A percentile compares a stretch with the other conserved stretches of the same genome.
These are phyloP conservation scores for Melanaphis sacchari DNA, from an alignment of 1,140 invertebrate species.

Conservation along the genomic window DNA sequence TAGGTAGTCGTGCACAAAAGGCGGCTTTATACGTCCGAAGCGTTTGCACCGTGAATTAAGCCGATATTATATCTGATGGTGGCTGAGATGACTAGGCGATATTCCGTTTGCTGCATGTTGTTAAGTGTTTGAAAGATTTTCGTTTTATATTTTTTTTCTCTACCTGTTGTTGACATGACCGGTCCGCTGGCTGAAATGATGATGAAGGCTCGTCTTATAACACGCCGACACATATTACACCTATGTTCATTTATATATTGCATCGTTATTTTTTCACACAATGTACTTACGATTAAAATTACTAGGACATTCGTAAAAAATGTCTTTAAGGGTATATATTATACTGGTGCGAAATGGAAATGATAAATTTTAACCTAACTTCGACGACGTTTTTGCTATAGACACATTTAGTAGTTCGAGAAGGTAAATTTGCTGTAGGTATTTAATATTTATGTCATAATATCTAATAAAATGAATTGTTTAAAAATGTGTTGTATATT, in stretches of 20 bases:
- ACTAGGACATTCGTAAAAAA: background rate
- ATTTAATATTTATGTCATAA: no score
- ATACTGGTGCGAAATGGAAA: background rate
- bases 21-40: conserved; percentile 44
- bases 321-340: background rate
- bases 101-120: conserved; percentile 51
- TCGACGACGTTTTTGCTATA: background rate
- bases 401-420: no score
- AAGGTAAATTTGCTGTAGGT: no score
- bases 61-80: conserved; percentile 58
- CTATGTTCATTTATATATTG: conserved; percentile 46
- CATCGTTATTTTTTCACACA: conserved; percentile 39
- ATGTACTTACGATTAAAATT: conserved; percentile 20
- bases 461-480: no score
- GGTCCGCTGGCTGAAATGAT: conserved; percentile 52
- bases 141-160: conserved; percentile 55
- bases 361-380: background rate
- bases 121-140: conserved; percentile 57
- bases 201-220: conserved; percentile 56
- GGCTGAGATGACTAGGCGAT: conserved; percentile 51
- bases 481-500: no score
- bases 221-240: conserved; percentile 56
- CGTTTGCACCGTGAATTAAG: conserved; percentile 55
- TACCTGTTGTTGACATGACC: conserved; percentile 57
- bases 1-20: conserved; percentile 50